A percentile compares a stretch with the other conserved stretches of the same genome.
Evolutionary conservation across 1,140 invertebrate genomes (phyloP).

Genomic region (Drosophila kepulauana): DNA sequence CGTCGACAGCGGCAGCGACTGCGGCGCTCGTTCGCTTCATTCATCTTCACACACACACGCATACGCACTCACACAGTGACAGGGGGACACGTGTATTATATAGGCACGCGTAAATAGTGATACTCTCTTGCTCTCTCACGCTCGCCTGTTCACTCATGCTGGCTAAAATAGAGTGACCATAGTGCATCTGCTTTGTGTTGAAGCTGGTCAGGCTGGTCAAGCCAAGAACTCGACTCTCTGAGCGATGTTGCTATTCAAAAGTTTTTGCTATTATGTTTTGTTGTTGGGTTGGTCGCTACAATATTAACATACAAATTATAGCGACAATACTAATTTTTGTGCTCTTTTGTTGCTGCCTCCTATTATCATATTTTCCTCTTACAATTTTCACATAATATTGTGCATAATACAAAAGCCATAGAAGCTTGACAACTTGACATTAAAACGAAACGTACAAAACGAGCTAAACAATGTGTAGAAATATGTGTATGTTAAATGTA

Average conservation of each 20-base stretch:
- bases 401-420: constrained; percentile 51
- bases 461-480: constrained; percentile 24
- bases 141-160: constrained; percentile 33
- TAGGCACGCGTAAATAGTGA: constrained; percentile 40
- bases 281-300: constrained; percentile 27
- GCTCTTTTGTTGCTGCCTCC: constrained; percentile 36
- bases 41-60: constrained; percentile 44
- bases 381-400: constrained; percentile 69
- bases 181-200: constrained; percentile 57
- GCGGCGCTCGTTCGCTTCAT: constrained; percentile 43
- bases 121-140: constrained; percentile 38
- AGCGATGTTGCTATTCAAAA: constrained; percentile 37
- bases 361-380: constrained; percentile 38
- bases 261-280: constrained; percentile 29
- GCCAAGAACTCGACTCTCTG: constrained; percentile 10
- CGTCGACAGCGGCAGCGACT: constrained; percentile 23
- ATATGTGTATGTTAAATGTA: constrained; percentile 59
- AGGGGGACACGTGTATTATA: constrained; percentile 1
- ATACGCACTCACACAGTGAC: neutral
- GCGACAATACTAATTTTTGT: constrained; percentile 59
- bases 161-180: constrained; percentile 70
- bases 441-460: constrained; percentile 45
- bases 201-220: constrained; percentile 66
- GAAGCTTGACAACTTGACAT: constrained; percentile 30
- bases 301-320: constrained; percentile 59